Base-by-base conservation (phyloP, 2,888 invertebrate genomes). In the Tanypteryx hageni region DNA sequence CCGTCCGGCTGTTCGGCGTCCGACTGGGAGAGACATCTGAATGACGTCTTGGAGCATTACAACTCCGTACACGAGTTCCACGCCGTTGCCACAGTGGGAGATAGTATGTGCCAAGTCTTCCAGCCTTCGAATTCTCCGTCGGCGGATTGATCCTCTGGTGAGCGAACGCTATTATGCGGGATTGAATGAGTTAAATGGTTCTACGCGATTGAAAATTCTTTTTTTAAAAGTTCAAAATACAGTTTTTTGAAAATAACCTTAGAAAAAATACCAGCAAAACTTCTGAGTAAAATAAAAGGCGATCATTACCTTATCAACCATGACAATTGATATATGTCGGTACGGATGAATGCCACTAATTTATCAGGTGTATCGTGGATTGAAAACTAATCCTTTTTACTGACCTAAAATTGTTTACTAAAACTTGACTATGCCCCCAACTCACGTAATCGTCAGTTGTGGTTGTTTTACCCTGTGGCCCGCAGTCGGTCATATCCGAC, bases 1-100 rank as follows among this genome's bases (percentile, higher is more conserved):
- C 93, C 93, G 22, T 92, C 93, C 13, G 93, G 93, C 8, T 93
- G 93, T 44, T 91, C 92, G n/a, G 68, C 93, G 58, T 85, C 64
- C 18, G 93, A 93, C 58, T 94, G 93, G 94, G 86, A 92, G 31
- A 92, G 92, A 27, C 93, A 94, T 58, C 92, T 94, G 44, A 93
- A 94, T 57, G 92, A 93, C 56, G 93, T 94, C 44, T 93, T 93
- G 56, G 8, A 31, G 16, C 85, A 85, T 44, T 68, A 86, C 64
- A 56, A 64, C 11, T 13, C 84, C 76, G 44, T 44, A 22, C 68
- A 86, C 7, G 76, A 68, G 16, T 64, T 92, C 57, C 85, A 68
- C 16, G 92, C 92, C 9, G 85, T 68, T 9, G 92, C 68, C 61
- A 57, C 61, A 9, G 92, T 92, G 13, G 92, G 86, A 0, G 92